Base-by-base conservation (phyloP, 2,113 vertebrate species). In the Oxygymnocypris stewartii region DNA sequence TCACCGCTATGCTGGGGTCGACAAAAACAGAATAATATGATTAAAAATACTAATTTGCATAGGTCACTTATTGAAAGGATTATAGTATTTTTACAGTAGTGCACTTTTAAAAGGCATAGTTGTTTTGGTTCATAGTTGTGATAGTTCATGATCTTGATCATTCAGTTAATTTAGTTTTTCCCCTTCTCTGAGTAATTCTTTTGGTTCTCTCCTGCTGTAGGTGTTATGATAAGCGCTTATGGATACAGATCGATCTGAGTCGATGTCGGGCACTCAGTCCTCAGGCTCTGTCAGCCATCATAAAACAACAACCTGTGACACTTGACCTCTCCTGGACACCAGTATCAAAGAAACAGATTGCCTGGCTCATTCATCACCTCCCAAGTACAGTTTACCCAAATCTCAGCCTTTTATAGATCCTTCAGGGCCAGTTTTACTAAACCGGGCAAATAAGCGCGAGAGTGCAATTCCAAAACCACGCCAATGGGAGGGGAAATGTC, bases 291-390 rank as follows among this genome's bases (percentile, higher is more conserved):
- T 96, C 97, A 0, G 97, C 97, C 71, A 97, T 99, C 90, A 94
- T 98, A 91, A 98, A 97, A 93, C 95, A 96, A 28, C 98, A 98
- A 87, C 98, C 98, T 0, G 90, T 94, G 82, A 96, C 96, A 80
- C 96, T 99, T 0, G 97, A 99, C 92, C 96, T 99, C 87, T 99
- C 97, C 89, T 99, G 98, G 98, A 99, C 97, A 78, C 96, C 97
- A 25, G 94, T 99, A 89, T 98, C 98, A 90, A 98, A 97, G 93
- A 99, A 98, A 86, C 98, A 99, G 91, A 96, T 99, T 51, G 97
- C 95, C 5, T 99, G 97, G 95, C 96, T 99, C 0, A 96, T 99
- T 91, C 97, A 96, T 90, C 96, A 97, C 88, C 94, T 99, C 16
- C 96, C 97, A 91, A 97, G 97, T 98, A 92, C 0, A 9, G 4